Evolutionary conservation across 2,113 vertebrate species (phyloP).

Genomic region (Archilochus colubris): DNA sequence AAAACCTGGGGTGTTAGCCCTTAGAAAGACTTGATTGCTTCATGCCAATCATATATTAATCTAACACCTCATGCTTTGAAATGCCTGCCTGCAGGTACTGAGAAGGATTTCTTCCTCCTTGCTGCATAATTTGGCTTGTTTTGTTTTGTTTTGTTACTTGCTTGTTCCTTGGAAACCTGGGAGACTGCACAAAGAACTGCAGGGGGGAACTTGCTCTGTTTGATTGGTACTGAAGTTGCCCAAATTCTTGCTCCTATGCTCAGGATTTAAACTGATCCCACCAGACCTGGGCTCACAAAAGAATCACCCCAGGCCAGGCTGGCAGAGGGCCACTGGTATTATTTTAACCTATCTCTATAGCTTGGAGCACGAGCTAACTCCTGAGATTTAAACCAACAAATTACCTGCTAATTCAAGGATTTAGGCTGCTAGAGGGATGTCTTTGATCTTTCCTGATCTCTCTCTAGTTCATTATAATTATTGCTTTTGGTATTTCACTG

Average conservation of each 20-base stretch:
- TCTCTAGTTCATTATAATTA: not conserved
- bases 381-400: conserved; percentile 23
- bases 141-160: not conserved
- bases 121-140: not conserved
- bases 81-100: not conserved
- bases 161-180: not conserved
- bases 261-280: not conserved
- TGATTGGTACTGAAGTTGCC: not conserved
- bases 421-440: not conserved
- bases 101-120: not conserved
- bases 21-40: not conserved
- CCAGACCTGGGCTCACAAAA: not conserved
- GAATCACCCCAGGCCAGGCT: not conserved
- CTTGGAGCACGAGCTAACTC: not conserved
- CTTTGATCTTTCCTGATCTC: conserved; percentile 18
- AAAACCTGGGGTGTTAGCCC: not conserved
- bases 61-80: not conserved
- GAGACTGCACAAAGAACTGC: rapidly evolving
- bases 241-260: not conserved
- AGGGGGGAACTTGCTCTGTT: not conserved
- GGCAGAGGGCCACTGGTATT: not conserved
- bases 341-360: not conserved
- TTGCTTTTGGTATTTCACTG: not conserved
- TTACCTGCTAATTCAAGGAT: conserved; percentile 9
- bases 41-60: not conserved